Evolutionary conservation across 2,888 invertebrate species (phyloP), one percentile per base, ranked within the genome.

Genomic region (Nymphalis polychloros): DNA sequence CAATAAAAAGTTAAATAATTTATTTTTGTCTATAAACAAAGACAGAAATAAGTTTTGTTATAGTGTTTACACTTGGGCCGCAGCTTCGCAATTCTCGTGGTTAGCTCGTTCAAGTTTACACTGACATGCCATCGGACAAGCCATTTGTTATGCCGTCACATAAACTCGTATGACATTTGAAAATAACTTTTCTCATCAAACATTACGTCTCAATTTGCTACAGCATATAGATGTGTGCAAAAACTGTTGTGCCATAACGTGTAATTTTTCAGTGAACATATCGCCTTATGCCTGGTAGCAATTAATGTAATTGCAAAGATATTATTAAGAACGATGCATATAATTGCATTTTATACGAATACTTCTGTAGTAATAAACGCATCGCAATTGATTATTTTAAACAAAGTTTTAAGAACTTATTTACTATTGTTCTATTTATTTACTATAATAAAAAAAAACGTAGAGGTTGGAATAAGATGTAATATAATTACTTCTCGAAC

Each of bases 101-200:
- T 60, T 46, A 62, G 66, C 69, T 66, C 59, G 64, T 70, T 74
- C 71, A 74, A 72, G 72, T 75, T 73, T 64, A 75, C 75, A 68
- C 70, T 73, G 72, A 69, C 72, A 79, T 74, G 80, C 79, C 79
- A 71, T 73, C 64, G 70, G 68, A 73, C 74, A 74, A 82, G 79
- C 81, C 81, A 87, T 87, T 87, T 85, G 82, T 85, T 82, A 82
- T 73, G 70, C 77, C 75, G 79, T 82, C 81, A 81, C 81, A 72
- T 74, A 73, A 66, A 52, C 66, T 71, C 71, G 63, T 57, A 67
- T 72, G 71, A 69, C 74, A 68, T 75, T 73, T 76, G 49, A 84
- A 83, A 85, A 83, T 79, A 83, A 77, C 79, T 79, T 78, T 74
- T 81, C 78, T 75, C 64, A 71, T 78, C 74, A 75, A 77, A 79